Percentiles rank a stretch among this genome's conserved stretches.
These are phyloP conservation scores for Pelmatolapia mariae DNA, from an alignment of 2,113 vertebrate species.

Conservation along the genomic window DNA sequence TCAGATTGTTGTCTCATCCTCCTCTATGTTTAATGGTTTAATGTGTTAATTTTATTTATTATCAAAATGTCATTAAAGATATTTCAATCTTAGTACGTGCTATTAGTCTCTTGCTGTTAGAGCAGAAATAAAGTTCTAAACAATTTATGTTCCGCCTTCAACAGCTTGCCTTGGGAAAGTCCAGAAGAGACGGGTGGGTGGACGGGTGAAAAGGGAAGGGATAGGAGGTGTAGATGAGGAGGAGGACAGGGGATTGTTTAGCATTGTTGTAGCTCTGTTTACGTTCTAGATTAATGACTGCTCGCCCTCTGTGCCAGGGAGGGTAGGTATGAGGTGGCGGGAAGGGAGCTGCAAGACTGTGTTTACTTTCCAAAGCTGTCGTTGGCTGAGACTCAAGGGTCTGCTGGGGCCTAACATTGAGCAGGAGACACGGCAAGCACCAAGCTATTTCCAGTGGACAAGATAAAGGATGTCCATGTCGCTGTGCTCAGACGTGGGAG, in stretches of 20 bases:
- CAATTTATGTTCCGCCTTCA: neutral
- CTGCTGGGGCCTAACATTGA: neutral
- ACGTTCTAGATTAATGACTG: constrained; percentile 12
- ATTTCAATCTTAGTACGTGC: neutral
- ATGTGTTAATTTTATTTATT: neutral
- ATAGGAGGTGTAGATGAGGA: neutral
- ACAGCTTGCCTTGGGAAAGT: neutral
- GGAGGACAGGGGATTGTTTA: neutral
- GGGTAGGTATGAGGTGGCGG: neutral
- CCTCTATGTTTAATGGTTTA: neutral
- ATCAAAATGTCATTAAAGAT: neutral
- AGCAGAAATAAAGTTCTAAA: neutral
- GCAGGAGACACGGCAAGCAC: neutral
- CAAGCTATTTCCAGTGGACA: constrained; percentile 25
- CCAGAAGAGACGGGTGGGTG: neutral
- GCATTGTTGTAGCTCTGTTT: neutral
- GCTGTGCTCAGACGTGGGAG: neutral
- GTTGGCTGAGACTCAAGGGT: neutral
- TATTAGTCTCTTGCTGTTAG: neutral
- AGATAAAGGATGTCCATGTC: constrained; percentile 19
- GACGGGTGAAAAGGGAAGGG: neutral
- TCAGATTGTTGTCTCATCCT: neutral
- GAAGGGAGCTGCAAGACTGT: neutral
- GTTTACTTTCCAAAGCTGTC: constrained; percentile 3
- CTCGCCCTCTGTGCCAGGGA: neutral